Conservation (phyloP, 2,888 invertebrate species). For the Nephrotoma guestfalica region DNA sequence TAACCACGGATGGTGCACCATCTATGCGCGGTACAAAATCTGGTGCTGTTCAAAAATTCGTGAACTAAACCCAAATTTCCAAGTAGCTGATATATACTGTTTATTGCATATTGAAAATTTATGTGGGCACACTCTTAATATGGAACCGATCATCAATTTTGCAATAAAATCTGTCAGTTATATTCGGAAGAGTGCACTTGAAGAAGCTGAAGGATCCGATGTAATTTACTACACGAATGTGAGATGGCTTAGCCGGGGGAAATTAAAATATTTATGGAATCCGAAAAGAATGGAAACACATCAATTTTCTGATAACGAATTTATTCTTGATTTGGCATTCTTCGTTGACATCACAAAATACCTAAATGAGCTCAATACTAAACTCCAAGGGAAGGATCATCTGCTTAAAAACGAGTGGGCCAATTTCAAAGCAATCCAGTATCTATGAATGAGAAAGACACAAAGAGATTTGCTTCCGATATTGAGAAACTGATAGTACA, state of each 20-base stretch:
- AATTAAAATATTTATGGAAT: constrained; percentile 4
- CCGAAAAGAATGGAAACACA: not conserved
- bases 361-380: constrained; percentile 3
- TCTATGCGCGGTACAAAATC: not conserved
- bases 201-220: not conserved
- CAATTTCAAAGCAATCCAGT: not conserved
- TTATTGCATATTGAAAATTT: not conserved
- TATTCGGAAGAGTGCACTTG: too few species aligned
- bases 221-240: not conserved
- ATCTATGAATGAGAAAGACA: not conserved
- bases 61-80: not conserved
- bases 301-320: not conserved
- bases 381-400: not conserved
- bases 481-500: not conserved
- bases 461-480: not conserved
- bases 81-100: not conserved
- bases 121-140: not conserved
- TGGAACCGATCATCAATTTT: not conserved
- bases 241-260: not conserved
- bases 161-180: not conserved
- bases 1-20: not conserved
- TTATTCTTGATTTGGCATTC: not conserved
- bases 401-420: not conserved
- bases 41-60: not conserved
- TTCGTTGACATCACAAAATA: constrained; percentile 1